phyloP scores from a whole-genome alignment of 2,113 vertebrate species.

The Heteronetta atricapilla region DNA sequence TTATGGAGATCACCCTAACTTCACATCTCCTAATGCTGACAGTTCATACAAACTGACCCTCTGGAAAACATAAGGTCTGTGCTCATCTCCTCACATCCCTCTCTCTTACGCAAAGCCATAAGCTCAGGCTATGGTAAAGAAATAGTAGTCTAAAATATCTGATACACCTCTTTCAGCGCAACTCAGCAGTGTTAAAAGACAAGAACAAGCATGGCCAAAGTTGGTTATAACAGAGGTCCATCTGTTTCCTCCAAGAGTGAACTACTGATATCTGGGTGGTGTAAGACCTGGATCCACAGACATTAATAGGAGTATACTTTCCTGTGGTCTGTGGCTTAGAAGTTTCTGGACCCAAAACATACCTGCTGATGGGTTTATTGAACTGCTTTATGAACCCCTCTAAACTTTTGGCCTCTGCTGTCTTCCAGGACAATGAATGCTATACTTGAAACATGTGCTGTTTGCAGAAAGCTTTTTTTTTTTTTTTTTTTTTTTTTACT shows the following conservation, averaged over 20 bases:
- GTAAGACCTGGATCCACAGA: neutral
- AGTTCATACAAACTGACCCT: neutral
- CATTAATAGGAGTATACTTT: fast-evolving
- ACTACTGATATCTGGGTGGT: no score
- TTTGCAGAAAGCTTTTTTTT: neutral
- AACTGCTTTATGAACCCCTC: neutral
- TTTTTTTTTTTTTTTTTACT: neutral
- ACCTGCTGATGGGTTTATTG: neutral
- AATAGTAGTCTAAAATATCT: neutral
- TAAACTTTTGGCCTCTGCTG: neutral
- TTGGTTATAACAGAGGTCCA: neutral
- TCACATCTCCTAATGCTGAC: neutral
- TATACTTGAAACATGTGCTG: neutral
- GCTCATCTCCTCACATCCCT: neutral
- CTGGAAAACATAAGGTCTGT: neutral
- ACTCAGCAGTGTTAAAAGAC: neutral
- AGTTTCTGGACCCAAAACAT: neutral
- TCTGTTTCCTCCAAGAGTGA: neutral
- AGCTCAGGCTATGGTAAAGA: neutral
- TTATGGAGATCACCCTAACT: neutral
- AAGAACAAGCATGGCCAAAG: fast-evolving
- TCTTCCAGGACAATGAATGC: neutral
- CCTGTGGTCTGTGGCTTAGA: neutral
- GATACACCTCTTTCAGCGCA: neutral
- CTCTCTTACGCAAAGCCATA: neutral